phyloP scores from a whole-genome alignment of 2,888 invertebrate genomes.

The Sarcophaga caerulescens region DNA sequence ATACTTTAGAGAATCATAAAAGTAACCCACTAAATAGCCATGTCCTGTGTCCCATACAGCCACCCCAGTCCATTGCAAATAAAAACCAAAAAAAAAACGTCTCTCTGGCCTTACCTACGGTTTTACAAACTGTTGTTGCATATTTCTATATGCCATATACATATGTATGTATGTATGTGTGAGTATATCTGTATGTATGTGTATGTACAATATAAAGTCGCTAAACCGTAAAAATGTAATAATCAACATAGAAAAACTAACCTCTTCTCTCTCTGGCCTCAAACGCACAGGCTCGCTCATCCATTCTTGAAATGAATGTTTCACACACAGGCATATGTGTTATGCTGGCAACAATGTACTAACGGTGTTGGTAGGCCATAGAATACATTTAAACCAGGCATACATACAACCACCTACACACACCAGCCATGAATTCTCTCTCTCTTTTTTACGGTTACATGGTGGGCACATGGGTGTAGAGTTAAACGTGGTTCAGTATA shows the following conservation, averaged over 20 bases:
- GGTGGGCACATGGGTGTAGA: neutral
- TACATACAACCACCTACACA: neutral
- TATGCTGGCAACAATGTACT: neutral
- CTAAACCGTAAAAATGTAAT: neutral
- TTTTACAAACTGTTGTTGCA: neutral
- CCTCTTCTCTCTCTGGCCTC: neutral
- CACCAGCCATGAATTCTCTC: too few species aligned
- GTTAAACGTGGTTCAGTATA: neutral
- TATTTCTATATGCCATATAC: too few species aligned
- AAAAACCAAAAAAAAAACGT: too few species aligned
- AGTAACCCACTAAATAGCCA: neutral
- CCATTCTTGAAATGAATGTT: neutral
- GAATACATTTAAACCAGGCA: neutral
- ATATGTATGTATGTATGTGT: neutral
- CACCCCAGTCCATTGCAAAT: too few species aligned
- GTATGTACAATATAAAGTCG: neutral
- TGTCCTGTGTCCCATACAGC: too few species aligned
- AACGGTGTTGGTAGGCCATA: neutral
- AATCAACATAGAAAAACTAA: slow-evolving; percentile 1
- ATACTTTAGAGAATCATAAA: neutral
- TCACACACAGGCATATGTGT: neutral
- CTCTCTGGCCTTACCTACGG: neutral
- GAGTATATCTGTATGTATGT: too few species aligned
- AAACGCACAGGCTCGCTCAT: neutral
- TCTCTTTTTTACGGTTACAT: too few species aligned